A percentile compares a stretch with the other conserved stretches of the same genome.
These are phyloP conservation scores for Albula glossodonta DNA, from an alignment of 2,113 vertebrate genomes.

Conservation along the genomic window DNA sequence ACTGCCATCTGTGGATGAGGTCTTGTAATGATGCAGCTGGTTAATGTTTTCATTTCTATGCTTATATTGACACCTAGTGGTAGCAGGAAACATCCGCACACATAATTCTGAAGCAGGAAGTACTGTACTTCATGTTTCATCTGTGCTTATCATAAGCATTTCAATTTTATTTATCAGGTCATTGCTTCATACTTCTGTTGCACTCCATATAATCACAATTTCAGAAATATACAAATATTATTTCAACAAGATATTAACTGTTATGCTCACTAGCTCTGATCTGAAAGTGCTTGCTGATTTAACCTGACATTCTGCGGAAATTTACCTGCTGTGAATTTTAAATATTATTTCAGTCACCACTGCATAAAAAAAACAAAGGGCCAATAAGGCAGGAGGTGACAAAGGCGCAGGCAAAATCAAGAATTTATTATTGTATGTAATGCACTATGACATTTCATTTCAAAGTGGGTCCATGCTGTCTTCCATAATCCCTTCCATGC, in stretches of 20 bases:
- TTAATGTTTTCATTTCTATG: background rate
- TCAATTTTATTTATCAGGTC: background rate
- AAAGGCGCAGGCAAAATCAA: too few relatives aligned
- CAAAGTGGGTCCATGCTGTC: too few relatives aligned
- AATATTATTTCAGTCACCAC: too few relatives aligned
- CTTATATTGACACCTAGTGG: constrained; percentile 12
- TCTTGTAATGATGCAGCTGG: background rate
- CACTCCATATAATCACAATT: background rate
- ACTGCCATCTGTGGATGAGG: background rate
- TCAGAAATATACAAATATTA: background rate
- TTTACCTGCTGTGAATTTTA: too few relatives aligned
- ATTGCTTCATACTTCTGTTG: background rate
- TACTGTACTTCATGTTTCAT: background rate
- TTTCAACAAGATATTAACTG: background rate
- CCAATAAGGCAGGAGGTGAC: too few relatives aligned
- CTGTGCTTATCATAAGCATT: background rate
- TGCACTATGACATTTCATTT: too few relatives aligned
- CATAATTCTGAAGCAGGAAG: background rate
- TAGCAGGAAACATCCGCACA: background rate
- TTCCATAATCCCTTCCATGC: too few relatives aligned
- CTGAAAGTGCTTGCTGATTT: too few relatives aligned
- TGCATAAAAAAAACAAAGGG: too few relatives aligned
- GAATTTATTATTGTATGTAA: too few relatives aligned
- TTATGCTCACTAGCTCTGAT: too few relatives aligned
- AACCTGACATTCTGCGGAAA: too few relatives aligned